Evolutionary conservation across 2,797 vertebrate genomes (phyloP), one percentile per base, ranked within the genome.

Genomic region (Neostethus bicornis): DNA sequence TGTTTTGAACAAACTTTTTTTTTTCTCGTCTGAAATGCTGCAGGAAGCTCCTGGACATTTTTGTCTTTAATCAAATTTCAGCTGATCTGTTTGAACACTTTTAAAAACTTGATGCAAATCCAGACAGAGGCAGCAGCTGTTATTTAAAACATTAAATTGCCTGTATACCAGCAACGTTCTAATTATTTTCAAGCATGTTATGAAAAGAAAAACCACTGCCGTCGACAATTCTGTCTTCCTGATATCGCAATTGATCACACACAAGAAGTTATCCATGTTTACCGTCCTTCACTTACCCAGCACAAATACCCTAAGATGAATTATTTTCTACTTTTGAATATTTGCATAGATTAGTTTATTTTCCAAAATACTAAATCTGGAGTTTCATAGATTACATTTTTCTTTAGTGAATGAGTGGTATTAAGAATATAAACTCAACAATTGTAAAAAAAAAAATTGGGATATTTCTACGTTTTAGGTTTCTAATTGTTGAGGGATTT

Each of bases 381-480:
- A 38, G 41, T 61, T 32, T 80, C 46, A 61, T 85, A 87, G 84
- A 66, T 73, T 56, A n/a, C 51, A 73, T 23, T 42, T 66, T 73
- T 32, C 20, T 75, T 74, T 72, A 79, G 81, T 39, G 54, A 83
- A 81, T 68, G 54, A 75, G 46, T 69, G 61, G 43, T 35, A 53
- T 64, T 51, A 71, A 79, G 66, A 80, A 75, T 61, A 75, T 53
- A 85, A 77, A 70, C 45, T 38, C 29, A 80, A 53, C 50, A 60
- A 77, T 72, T 81, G 73, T 51, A 21, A 64, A 11, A 16, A 83
- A 11, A 16, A 83, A 87, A 76, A 51, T 83, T 86, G 91, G 79
- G 87, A 91, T 90, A 88, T 79, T 82, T 81, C 87, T 92, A 92
- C 90, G 88, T 91, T 93, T 92, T 91, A 64, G 75, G 70, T 81